Conservation (phyloP, 2,888 invertebrate genomes). For the Podotricha telesiphe region DNA sequence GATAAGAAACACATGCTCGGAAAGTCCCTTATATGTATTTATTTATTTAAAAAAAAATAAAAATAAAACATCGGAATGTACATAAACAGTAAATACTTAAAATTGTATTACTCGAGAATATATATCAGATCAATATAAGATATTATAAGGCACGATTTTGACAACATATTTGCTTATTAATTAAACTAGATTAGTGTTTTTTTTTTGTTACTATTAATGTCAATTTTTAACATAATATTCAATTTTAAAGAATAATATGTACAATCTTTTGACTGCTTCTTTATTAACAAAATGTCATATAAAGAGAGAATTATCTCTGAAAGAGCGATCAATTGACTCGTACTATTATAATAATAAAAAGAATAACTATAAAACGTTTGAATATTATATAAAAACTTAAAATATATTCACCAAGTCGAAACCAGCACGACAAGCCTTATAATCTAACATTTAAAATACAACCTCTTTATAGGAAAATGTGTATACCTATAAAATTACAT, state of each 20-base stretch:
- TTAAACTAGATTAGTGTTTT: background rate
- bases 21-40: constrained; percentile 35
- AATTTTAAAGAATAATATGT: background rate
- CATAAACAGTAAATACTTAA: constrained; percentile 37
- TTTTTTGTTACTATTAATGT: background rate
- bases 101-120: constrained; percentile 28
- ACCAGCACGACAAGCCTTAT: constrained; percentile 52
- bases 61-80: constrained; percentile 44
- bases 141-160: constrained; percentile 40
- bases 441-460: constrained; percentile 30
- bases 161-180: constrained; percentile 13
- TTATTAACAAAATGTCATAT: background rate
- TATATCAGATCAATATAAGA: constrained; percentile 41
- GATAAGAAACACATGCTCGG: constrained; percentile 16
- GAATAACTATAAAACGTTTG: background rate
- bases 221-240: background rate
- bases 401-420: constrained; percentile 47
- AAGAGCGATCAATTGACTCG: too few species aligned
- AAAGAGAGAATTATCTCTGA: too few species aligned
- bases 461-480: constrained; percentile 16
- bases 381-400: constrained; percentile 2
- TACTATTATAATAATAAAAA: background rate
- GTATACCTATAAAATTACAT: background rate
- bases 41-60: constrained; percentile 36
- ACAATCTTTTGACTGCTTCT: background rate